These are phyloP conservation scores for Omphaloscelis lunosa DNA, from an alignment of 2,888 invertebrate species.

Conservation along the genomic window DNA sequence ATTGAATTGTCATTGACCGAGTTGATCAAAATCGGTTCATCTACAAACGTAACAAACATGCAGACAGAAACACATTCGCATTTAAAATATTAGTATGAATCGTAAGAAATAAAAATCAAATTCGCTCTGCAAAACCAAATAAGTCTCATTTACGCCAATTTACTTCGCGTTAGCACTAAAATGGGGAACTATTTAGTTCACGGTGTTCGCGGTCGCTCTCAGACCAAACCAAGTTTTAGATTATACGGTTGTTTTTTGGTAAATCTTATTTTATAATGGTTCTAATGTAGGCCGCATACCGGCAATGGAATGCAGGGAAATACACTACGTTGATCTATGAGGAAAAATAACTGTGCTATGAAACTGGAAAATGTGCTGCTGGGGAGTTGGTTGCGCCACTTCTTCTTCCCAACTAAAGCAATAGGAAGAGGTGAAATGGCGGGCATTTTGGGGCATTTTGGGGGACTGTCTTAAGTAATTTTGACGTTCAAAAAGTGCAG, in stretches of 20 bases:
- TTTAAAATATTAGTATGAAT: background rate
- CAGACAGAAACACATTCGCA: constrained; percentile 2
- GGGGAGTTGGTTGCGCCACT: background rate
- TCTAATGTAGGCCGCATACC: constrained; percentile 41
- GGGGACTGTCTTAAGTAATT: no score
- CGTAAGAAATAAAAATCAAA: background rate
- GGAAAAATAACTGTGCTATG: background rate
- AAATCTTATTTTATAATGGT: constrained; percentile 50
- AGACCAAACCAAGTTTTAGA: constrained; percentile 1
- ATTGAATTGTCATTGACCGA: background rate
- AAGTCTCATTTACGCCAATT: constrained; percentile 38
- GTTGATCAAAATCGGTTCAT: background rate
- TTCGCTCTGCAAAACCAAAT: constrained; percentile 6
- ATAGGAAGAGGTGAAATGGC: no score
- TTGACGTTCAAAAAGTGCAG: no score
- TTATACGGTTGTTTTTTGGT: constrained; percentile 50
- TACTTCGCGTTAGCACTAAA: constrained; percentile 41
- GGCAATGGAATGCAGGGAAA: constrained; percentile 31
- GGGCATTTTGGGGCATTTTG: no score
- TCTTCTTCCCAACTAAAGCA: background rate
- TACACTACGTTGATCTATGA: background rate
- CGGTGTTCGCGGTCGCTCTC: constrained; percentile 21
- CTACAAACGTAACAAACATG: background rate
- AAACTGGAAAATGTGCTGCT: background rate
- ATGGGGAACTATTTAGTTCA: constrained; percentile 26